Conservation (phyloP, 2,113 vertebrate genomes). For the Irena cyanogastra region DNA sequence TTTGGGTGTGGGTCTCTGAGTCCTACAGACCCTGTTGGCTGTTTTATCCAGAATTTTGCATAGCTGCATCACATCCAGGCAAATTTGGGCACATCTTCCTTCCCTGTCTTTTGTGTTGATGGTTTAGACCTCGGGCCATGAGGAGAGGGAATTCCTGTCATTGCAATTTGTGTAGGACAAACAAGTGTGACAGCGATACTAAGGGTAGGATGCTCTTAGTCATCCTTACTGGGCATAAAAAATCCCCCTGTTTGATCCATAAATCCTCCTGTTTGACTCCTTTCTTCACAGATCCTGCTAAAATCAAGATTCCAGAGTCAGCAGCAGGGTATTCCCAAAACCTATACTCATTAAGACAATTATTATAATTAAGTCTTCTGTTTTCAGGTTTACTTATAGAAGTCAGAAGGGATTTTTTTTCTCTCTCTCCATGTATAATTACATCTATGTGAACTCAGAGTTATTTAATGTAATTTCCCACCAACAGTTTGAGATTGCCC, state of each 20-base stretch:
- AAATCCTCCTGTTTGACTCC: neutral
- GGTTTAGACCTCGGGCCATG: neutral
- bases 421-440: neutral
- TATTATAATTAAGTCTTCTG: conserved; percentile 38
- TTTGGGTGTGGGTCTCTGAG: neutral
- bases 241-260: neutral
- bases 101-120: neutral
- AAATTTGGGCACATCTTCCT: neutral
- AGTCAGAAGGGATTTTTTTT: neutral
- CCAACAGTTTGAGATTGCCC: neutral
- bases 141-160: neutral
- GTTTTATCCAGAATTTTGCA: neutral
- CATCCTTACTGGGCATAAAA: neutral
- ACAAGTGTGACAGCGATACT: neutral
- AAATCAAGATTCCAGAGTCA: neutral
- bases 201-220: neutral
- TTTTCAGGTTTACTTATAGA: conserved; percentile 22
- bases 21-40: neutral
- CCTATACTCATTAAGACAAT: conserved; percentile 19
- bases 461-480: conserved; percentile 8
- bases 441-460: neutral
- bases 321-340: conserved; percentile 19
- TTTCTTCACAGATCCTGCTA: neutral
- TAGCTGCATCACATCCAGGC: neutral
- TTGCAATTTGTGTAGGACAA: neutral